Evolutionary conservation across 2,113 vertebrate genomes (phyloP).

Genomic region (Elephas maximus): DNA sequence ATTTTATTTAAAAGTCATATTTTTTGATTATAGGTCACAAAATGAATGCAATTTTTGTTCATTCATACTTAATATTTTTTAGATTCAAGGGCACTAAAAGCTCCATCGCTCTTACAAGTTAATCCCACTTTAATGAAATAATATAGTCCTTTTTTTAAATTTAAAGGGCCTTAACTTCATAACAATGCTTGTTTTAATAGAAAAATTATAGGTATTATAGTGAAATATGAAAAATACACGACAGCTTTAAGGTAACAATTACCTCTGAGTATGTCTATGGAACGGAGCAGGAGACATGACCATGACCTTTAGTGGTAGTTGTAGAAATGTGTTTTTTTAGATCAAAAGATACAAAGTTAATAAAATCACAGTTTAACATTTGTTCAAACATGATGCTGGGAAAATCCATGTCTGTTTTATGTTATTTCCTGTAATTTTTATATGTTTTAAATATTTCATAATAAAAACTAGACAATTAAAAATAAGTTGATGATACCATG

Average conservation of each 20-base stretch:
- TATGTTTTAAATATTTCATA: not conserved
- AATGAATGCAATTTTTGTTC: not conserved
- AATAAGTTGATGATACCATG: not conserved
- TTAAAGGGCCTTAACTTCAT: not conserved
- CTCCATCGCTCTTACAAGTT: not conserved
- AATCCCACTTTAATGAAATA: conserved; percentile 57
- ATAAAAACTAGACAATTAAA: not conserved
- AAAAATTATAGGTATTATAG: not conserved
- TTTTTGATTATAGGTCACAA: conserved; percentile 30
- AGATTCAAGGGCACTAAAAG: not conserved
- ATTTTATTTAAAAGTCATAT: not conserved
- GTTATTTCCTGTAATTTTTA: conserved; percentile 24
- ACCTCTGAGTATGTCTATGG: not conserved
- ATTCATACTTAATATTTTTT: conserved; percentile 33
- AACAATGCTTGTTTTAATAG: not conserved
- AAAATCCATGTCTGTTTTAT: not conserved
- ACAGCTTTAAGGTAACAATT: not conserved
- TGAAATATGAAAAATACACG: conserved; percentile 46
- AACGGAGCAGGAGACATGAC: conserved; percentile 15
- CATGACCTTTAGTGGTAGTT: conserved; percentile 57
- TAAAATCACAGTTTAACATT: conserved; percentile 65
- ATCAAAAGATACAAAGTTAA: conserved; percentile 47
- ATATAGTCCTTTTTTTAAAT: not conserved
- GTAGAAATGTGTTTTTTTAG: conserved; percentile 55
- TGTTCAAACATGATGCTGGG: not conserved